A percentile compares a stretch with the other conserved stretches of the same genome.
phyloP scores from a whole-genome alignment of 2,113 vertebrate genomes.

The Salminus brasiliensis region DNA sequence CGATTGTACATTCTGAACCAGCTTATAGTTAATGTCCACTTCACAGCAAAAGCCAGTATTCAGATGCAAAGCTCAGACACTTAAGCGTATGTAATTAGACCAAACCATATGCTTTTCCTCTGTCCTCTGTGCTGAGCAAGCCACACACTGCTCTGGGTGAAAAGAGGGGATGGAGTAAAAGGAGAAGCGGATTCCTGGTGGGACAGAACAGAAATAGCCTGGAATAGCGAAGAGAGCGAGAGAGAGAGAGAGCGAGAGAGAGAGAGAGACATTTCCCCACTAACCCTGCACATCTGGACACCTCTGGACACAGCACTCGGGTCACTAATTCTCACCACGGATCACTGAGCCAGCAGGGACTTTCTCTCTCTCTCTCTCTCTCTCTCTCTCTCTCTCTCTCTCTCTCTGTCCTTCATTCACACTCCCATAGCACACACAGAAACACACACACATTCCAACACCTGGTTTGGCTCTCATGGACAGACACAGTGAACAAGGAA shows the following conservation, averaged over 20 bases:
- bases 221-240: not conserved
- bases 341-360: not conserved
- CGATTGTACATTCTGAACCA: too few relatives aligned
- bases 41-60: not conserved
- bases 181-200: not conserved
- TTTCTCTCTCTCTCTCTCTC: not conserved
- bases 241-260: not conserved
- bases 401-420: not conserved
- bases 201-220: not conserved
- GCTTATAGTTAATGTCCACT: too few relatives aligned
- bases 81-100: not conserved
- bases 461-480: not conserved
- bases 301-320: not conserved
- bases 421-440: not conserved
- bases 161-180: not conserved
- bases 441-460: not conserved
- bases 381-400: too few relatives aligned
- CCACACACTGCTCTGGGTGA: not conserved
- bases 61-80: not conserved
- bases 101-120: not conserved
- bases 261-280: not conserved
- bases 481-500: not conserved
- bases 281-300: not conserved
- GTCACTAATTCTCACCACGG: constrained; percentile 11
- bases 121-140: not conserved